Percentiles rank a stretch among this genome's conserved stretches.
These are phyloP conservation scores for Eupithecia centaureata DNA, from an alignment of 2,888 invertebrate species.

Conservation along the genomic window DNA sequence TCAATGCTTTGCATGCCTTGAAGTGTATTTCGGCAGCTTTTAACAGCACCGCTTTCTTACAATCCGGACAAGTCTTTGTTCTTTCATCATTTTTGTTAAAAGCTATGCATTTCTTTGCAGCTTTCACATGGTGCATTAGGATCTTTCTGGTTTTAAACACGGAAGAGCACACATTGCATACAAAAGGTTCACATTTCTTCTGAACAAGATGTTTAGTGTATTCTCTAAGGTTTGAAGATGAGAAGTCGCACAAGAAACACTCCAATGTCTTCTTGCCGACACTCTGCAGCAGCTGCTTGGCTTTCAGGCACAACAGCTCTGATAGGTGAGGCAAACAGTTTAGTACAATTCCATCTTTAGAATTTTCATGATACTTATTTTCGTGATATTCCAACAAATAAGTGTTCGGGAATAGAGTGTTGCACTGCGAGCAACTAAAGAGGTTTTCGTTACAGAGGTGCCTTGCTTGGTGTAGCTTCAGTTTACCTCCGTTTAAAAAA, in stretches of 20 bases:
- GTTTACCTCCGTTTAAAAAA: constrained; percentile 46
- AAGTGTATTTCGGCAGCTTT: constrained; percentile 46
- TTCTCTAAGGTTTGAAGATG: constrained; percentile 28
- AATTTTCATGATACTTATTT: constrained; percentile 46
- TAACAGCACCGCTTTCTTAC: constrained; percentile 45
- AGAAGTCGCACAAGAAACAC: constrained; percentile 54
- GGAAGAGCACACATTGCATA: constrained; percentile 58
- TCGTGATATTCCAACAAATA: constrained; percentile 53
- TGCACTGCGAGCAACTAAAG: constrained; percentile 63
- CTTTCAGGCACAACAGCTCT: constrained; percentile 58
- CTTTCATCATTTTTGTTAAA: neutral
- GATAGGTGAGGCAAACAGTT: constrained; percentile 56
- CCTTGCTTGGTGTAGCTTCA: constrained; percentile 54
- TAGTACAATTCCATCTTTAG: constrained; percentile 55
- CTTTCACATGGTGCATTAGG: constrained; percentile 48
- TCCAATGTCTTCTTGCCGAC: neutral
- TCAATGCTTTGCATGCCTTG: constrained; percentile 54
- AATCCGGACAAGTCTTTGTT: constrained; percentile 48
- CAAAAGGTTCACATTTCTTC: constrained; percentile 46
- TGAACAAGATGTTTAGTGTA: constrained; percentile 59
- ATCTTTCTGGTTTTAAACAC: constrained; percentile 48
- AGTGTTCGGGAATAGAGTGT: constrained; percentile 42
- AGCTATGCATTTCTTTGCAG: constrained; percentile 34
- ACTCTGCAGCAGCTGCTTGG: constrained; percentile 29
- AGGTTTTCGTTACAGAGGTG: constrained; percentile 47